Evolutionary conservation across 2,113 vertebrate genomes (phyloP), one percentile per base, ranked within the genome.

Genomic region (Haemorhous mexicanus): DNA sequence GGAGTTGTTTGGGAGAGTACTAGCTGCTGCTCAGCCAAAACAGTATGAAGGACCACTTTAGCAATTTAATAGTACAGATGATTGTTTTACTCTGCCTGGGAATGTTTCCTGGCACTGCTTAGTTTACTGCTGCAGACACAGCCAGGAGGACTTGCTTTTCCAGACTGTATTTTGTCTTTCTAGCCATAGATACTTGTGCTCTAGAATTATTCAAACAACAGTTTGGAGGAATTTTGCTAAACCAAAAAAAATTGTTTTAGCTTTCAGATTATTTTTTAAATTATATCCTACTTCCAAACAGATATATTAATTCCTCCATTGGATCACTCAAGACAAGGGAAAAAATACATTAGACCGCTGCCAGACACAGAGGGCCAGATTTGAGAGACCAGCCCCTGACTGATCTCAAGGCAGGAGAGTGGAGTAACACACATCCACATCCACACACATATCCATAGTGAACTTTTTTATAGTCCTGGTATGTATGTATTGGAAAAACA

Each of bases 101-200:
- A 94, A 92, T 80, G 43, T 88, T 94, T 92, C 90, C 94, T 96
- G 94, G 83, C 83, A 86, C 49, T 87, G 37, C 37, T 74, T 43
- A 80, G 33, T 83, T 90, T 77, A 62, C 64, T 93, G 52, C 66
- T 64, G 47, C 47, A 95, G 44, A 78, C 43, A 81, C 21, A 89
- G 89, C 84, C 87, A 94, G 90, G 67, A 82, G 44, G 56, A 70
- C 56, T 87, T 91, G 28, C 46, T 93, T 95, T 76, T 82, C 61
- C 47, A 94, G 73, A 52, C 66, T 44, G 30, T 72, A 75, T 89
- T 93, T 94, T 91, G 52, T 87, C 87, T 96, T 94, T 85, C 89
- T 84, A 78, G 32, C 32, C n/a, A 22, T 68, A 84, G 68, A 74
- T 39, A 81, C 83, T 78, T 78, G 32, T 91, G 37, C 46, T 85